Base-by-base conservation (phyloP, 1,140 invertebrate genomes). In the Drosophila repleta region DNA sequence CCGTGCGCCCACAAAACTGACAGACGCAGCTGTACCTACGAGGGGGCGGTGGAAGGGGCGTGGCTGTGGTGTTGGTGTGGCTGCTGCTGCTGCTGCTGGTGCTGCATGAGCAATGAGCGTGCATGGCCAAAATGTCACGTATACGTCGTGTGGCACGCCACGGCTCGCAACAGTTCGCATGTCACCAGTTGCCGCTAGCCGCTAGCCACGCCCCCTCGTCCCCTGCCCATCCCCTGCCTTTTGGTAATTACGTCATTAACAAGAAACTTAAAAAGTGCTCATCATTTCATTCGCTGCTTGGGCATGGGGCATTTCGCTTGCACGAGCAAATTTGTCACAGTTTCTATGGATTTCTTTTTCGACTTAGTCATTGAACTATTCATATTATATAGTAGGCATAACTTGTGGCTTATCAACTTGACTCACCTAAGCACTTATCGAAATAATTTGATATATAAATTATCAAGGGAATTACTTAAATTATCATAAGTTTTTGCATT, bases 161-260 rank as follows among this genome's bases (percentile, higher is more conserved):
- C 21, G 46, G 46, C 43, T 20, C 43, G 73, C 82, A 67, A 74
- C 68, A 53, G 55, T 26, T 67, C 49, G 68, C 62, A 67, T 61
- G 66, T 63, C 51, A 55, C 24, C 45, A 20, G 13, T 21, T 26
- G 74, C 62, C 57, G 37, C 51, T 17, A 43, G 74, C 62, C 57
- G 37, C 51, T 17, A 43, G n/a, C 21, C 53, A 24, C 48, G 17
- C 18, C 46, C 72, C 20, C 21, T n/a, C n/a, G n/a, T n/a, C 24
- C 58, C 32, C 37, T 26, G 69, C 57, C 60, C 51, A 2, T 1
- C 32, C 10, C 4, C 26, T 45, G 21, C 41, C 39, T 15, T 15
- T 35, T 52, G 70, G 64, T 83, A 85, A 85, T 85, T 87, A 85
- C 81, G 78, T 85, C 82, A 85, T 85, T 85, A 85, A 85, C 82